Conservation (phyloP, 2,888 invertebrate species). For the Andrena praecox region DNA sequence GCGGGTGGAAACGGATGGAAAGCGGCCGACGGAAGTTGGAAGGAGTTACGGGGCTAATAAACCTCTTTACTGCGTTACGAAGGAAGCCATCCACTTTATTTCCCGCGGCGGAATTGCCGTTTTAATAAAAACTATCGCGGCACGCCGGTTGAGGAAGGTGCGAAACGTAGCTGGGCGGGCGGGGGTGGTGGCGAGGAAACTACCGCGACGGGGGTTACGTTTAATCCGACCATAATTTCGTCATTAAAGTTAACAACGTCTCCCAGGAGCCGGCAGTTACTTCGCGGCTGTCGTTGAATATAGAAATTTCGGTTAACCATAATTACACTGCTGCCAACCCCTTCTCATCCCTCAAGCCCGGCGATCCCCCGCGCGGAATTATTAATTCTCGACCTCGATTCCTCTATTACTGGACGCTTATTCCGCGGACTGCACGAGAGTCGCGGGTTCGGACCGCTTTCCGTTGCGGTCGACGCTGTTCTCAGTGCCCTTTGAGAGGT, state of each 20-base stretch:
- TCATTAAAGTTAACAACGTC: constrained; percentile 66
- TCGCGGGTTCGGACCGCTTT: not conserved
- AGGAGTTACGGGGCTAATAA: constrained; percentile 62
- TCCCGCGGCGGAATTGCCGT: constrained; percentile 47
- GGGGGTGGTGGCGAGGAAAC: not conserved
- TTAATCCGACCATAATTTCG: constrained; percentile 63
- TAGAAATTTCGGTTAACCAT: constrained; percentile 66
- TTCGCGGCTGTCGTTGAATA: constrained; percentile 55
- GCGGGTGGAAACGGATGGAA: not conserved
- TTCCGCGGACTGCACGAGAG: constrained; percentile 3
- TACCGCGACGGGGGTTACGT: constrained; percentile 10
- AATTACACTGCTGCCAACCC: constrained; percentile 44
- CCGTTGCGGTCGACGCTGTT: not conserved
- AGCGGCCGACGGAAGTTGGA: constrained; percentile 36
- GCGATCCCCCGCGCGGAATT: constrained; percentile 48
- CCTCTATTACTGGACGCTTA: constrained; percentile 30
- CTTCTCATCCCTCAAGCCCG: not conserved
- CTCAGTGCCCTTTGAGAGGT: not conserved
- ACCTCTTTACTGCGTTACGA: constrained; percentile 60
- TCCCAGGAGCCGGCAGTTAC: constrained; percentile 35
- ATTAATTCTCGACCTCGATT: constrained; percentile 55
- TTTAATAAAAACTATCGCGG: constrained; percentile 65
- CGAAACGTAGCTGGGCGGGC: constrained; percentile 31
- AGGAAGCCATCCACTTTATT: constrained; percentile 62
- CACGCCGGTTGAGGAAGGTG: constrained; percentile 14